These are phyloP conservation scores for Corythornis leucogaster DNA, from an alignment of 2,797 vertebrate genomes.

Conservation along the genomic window DNA sequence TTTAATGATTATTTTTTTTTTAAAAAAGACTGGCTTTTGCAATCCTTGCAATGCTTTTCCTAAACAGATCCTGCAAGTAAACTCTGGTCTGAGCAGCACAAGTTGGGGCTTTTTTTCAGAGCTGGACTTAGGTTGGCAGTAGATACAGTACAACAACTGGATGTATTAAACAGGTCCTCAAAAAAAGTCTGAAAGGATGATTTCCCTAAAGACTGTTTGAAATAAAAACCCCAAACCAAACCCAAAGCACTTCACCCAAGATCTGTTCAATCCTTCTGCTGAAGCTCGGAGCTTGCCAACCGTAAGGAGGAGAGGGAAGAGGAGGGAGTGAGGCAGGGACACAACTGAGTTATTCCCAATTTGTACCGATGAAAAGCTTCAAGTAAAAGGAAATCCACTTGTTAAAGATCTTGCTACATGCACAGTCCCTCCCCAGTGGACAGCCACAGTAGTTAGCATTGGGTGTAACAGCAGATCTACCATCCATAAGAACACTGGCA, in stretches of 20 bases:
- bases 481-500: conserved; percentile 48
- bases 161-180: conserved; percentile 67
- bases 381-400: conserved; percentile 84
- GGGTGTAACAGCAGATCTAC: conserved; percentile 51
- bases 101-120: conserved; percentile 47
- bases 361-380: conserved; percentile 85
- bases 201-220: conserved; percentile 54
- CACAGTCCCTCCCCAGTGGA: conserved; percentile 69
- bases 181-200: conserved; percentile 48
- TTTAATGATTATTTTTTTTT: neutral
- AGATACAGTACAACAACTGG: conserved; percentile 67
- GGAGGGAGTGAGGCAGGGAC: neutral
- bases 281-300: neutral
- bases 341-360: conserved; percentile 63
- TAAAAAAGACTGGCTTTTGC: conserved; percentile 55
- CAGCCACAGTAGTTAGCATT: conserved; percentile 42
- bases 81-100: conserved; percentile 78
- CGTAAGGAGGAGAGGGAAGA: neutral
- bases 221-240: conserved; percentile 50
- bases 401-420: conserved; percentile 76
- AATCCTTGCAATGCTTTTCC: conserved; percentile 61
- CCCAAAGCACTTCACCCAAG: conserved; percentile 35
- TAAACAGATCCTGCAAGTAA: conserved; percentile 67
- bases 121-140: conserved; percentile 73
- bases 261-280: neutral